These are phyloP conservation scores for Vimba vimba DNA, from an alignment of 2,113 vertebrate genomes.

Conservation along the genomic window DNA sequence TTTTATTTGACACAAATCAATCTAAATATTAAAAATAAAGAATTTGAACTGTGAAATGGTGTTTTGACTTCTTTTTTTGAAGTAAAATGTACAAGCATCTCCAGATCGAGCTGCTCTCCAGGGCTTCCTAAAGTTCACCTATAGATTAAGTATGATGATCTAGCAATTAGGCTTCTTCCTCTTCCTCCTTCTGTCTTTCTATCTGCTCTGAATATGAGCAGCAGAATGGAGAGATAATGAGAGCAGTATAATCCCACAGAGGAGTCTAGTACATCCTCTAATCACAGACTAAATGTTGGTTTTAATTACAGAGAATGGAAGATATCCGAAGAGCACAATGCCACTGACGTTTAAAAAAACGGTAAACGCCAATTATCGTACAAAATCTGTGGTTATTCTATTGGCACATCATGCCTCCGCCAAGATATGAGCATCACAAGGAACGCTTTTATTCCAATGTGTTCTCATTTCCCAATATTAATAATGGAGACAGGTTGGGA, in stretches of 20 bases:
- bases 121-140: constrained; percentile 40
- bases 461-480: constrained; percentile 77
- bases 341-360: constrained; percentile 36
- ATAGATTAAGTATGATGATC: constrained; percentile 34
- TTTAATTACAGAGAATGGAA: constrained; percentile 74
- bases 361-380: constrained; percentile 16
- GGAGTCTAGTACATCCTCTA: constrained; percentile 71
- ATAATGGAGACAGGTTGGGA: constrained; percentile 77
- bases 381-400: constrained; percentile 29
- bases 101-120: background rate
- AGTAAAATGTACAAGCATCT: background rate
- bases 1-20: too few relatives aligned
- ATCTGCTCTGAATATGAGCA: constrained; percentile 63
- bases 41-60: too few relatives aligned
- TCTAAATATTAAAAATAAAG: too few relatives aligned
- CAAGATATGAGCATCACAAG: constrained; percentile 41
- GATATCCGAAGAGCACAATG: constrained; percentile 61
- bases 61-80: background rate
- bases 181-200: constrained; percentile 46
- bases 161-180: constrained; percentile 43
- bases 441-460: constrained; percentile 61
- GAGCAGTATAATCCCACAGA: constrained; percentile 73
- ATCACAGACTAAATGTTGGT: constrained; percentile 75
- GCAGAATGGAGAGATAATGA: constrained; percentile 74
- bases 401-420: background rate